Percentiles rank a stretch among this genome's conserved stretches.
These are phyloP conservation scores for Drosophila tropicalis DNA, from an alignment of 1,140 invertebrate species.

Conservation along the genomic window DNA sequence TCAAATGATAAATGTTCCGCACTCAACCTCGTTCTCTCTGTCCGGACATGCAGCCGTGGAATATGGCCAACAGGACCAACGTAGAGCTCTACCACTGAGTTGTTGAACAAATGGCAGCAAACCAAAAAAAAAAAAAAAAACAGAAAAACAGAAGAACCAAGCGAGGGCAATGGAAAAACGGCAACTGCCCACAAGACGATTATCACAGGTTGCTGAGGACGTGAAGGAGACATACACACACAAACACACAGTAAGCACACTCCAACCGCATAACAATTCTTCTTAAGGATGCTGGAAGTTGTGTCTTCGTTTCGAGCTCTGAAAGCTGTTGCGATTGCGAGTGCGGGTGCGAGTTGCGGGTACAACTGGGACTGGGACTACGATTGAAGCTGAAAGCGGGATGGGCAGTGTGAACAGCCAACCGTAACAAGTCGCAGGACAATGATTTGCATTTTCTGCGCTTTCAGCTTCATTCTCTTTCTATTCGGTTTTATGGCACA, in stretches of 20 bases:
- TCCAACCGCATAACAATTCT: slow-evolving; percentile 32
- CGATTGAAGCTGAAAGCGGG: not conserved
- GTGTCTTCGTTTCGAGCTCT: slow-evolving; percentile 11
- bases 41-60: slow-evolving; percentile 1
- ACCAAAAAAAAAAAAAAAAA: slow-evolving; percentile 30
- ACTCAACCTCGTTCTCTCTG: slow-evolving; percentile 19
- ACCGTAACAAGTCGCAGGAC: slow-evolving; percentile 46
- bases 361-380: slow-evolving; percentile 15
- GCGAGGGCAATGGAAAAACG: slow-evolving; percentile 15
- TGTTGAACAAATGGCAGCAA: slow-evolving; percentile 41
- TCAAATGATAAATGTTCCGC: slow-evolving; percentile 69
- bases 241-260: not conserved
- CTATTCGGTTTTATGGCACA: slow-evolving; percentile 62
- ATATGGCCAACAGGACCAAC: not conserved
- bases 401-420: slow-evolving; percentile 17
- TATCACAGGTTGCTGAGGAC: slow-evolving; percentile 66
- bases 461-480: slow-evolving; percentile 53
- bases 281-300: slow-evolving; percentile 18
- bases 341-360: slow-evolving; percentile 1
- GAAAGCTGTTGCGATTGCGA: slow-evolving; percentile 8
- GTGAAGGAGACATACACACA: slow-evolving; percentile 21
- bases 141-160: not conserved
- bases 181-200: slow-evolving; percentile 67
- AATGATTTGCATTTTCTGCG: slow-evolving; percentile 67
- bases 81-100: slow-evolving; percentile 23